Evolutionary conservation across 2,797 vertebrate species (phyloP).

Genomic region (Rhynchonycteris naso): DNA sequence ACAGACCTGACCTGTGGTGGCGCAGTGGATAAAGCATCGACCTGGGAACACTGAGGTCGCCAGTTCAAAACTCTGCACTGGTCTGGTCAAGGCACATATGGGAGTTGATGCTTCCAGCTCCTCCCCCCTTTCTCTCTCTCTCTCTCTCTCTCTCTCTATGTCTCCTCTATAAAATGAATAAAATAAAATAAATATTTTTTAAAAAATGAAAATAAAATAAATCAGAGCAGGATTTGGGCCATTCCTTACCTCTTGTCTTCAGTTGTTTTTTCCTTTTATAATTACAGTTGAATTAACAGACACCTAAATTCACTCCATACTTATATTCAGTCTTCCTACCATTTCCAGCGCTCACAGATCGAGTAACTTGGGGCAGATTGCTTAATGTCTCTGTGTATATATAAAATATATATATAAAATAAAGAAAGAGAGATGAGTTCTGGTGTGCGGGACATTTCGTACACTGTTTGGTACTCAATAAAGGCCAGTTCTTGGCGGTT

Average conservation of each 20-base stretch:
- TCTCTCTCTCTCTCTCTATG: too few relatives aligned
- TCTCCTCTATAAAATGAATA: too few relatives aligned
- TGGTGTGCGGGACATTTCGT: neutral
- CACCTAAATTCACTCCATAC: neutral
- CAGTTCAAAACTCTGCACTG: too few relatives aligned
- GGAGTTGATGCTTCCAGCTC: too few relatives aligned
- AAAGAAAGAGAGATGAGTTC: neutral
- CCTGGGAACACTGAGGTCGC: too few relatives aligned
- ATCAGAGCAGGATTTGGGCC: neutral
- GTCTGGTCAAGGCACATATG: too few relatives aligned
- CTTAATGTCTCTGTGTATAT: neutral
- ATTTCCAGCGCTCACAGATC: neutral
- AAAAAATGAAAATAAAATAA: too few relatives aligned
- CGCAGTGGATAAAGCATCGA: too few relatives aligned
- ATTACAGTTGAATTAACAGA: neutral
- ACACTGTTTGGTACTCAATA: neutral
- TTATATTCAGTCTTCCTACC: neutral
- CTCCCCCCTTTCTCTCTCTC: too few relatives aligned
- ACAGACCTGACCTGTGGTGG: too few relatives aligned
- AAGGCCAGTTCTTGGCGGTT: neutral
- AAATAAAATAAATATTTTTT: too few relatives aligned
- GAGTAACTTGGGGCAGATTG: neutral
- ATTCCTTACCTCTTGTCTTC: neutral
- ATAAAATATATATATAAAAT: neutral
- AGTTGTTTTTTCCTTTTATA: neutral